Base-by-base conservation (phyloP, 1,140 invertebrate species). In the Zaprionus davidi region DNA sequence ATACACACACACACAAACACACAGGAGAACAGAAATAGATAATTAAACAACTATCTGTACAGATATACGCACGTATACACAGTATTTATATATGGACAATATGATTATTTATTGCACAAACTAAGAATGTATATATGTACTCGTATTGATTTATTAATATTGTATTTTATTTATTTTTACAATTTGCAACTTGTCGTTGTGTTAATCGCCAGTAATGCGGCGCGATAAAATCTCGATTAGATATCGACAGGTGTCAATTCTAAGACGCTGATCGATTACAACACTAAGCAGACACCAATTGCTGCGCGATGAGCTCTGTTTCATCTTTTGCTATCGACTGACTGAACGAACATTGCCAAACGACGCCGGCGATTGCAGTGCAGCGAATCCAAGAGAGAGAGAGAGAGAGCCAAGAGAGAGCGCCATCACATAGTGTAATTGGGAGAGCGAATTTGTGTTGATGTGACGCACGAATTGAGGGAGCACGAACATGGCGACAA, bases 171-270 rank as follows among this genome's bases (percentile, higher is more conserved):
- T 56, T 9, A 56, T 56, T 56, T 22, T 57, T 71, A 53, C 31
- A 62, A 26, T 53, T 53, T 44, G 41, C 41, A 46, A 46, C 41
- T 17, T 28, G 17, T 53, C 28, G 41, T 38, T 17, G 41, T 17
- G 20, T 90, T 92, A 91, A 65, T 92, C 91, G 76, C 91, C 91
- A 20, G 91, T 90, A 64, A 92, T 86, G 72, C 91, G 91, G 67
- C 91, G 91, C 60, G 91, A 92, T 62, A 92, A 63, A 49, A 92
- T 92, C 80, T 92, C 86, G 72, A 92, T 92, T 81, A 92, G 75
- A 83, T 92, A 92, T 90, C 91, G 91, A 92, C 91, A 91, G 83
- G 91, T 92, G 90, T 92, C 91, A 90, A 92, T 92, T 88, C 91
- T 78, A 78, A 92, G 84, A 79, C 91, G 83, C 81, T 92, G 91